These are phyloP conservation scores for Ploceus nigricollis DNA, from an alignment of 2,113 vertebrate genomes.

Conservation along the genomic window DNA sequence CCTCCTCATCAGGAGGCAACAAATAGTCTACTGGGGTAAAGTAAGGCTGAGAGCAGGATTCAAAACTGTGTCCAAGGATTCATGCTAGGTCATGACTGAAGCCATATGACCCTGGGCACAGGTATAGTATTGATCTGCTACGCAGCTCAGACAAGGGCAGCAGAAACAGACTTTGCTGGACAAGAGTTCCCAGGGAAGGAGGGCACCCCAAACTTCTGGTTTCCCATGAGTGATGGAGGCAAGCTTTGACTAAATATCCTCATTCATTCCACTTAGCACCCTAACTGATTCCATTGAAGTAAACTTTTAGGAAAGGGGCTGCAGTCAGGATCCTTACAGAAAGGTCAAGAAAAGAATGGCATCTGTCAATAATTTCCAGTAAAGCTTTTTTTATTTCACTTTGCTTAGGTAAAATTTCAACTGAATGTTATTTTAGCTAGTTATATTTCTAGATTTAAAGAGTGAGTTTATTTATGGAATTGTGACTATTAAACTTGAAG, in stretches of 20 bases:
- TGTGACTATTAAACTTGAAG: background rate
- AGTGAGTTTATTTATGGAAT: background rate
- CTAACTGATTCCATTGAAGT: background rate
- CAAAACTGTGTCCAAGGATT: background rate
- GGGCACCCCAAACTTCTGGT: background rate
- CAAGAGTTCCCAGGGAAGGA: background rate
- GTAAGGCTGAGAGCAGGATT: background rate
- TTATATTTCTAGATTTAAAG: background rate
- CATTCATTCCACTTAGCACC: background rate
- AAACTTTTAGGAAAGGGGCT: background rate
- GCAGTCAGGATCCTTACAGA: background rate
- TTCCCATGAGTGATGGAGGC: background rate
- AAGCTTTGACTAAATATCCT: background rate
- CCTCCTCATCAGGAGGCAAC: too few relatives aligned
- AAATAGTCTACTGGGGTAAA: background rate
- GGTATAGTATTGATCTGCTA: background rate
- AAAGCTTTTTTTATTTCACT: background rate
- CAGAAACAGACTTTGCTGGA: background rate
- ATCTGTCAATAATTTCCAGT: background rate
- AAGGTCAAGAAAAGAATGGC: background rate
- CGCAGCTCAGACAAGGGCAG: accelerated
- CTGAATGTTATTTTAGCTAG: background rate
- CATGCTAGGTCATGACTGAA: background rate
- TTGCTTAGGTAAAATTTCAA: background rate
- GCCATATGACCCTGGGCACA: accelerated